A percentile compares a stretch with the other conserved stretches of the same genome.
phyloP scores from a whole-genome alignment of 2,888 invertebrate species.

The Odontocolon sp. region DNA sequence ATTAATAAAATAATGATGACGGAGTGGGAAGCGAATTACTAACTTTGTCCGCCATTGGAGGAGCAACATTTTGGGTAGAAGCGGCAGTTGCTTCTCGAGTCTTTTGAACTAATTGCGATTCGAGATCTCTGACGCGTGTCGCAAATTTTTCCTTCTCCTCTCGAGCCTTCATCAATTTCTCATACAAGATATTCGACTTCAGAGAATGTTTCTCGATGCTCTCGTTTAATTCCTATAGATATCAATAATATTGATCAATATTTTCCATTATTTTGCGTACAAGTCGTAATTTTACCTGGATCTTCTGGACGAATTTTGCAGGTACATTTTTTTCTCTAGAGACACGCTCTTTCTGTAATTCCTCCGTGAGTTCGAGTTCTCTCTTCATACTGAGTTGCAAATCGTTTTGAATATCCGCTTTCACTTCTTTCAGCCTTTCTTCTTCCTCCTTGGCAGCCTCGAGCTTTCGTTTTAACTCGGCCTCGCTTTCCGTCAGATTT shows the following conservation, averaged over 20 bases:
- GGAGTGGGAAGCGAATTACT: constrained; percentile 34
- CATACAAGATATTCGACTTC: constrained; percentile 70
- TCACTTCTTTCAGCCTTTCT: constrained; percentile 74
- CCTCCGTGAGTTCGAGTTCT: constrained; percentile 67
- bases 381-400: constrained; percentile 62
- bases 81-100: constrained; percentile 13
- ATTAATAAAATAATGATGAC: not conserved
- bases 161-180: constrained; percentile 68
- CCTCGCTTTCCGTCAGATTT: constrained; percentile 84
- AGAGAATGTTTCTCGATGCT: constrained; percentile 66
- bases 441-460: constrained; percentile 75
- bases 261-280: not conserved
- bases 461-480: constrained; percentile 83
- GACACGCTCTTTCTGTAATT: constrained; percentile 67
- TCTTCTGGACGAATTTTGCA: constrained; percentile 76
- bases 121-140: constrained; percentile 66
- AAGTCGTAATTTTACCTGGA: constrained; percentile 72
- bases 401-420: constrained; percentile 69
- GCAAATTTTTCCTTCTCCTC: constrained; percentile 72
- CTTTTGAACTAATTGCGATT: constrained; percentile 65
- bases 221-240: constrained; percentile 67
- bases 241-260: not conserved
- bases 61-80: constrained; percentile 9
- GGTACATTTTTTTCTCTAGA: constrained; percentile 78
- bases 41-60: constrained; percentile 50